Base-by-base conservation (phyloP, 2,888 invertebrate genomes). In the Parelbella ahira region DNA sequence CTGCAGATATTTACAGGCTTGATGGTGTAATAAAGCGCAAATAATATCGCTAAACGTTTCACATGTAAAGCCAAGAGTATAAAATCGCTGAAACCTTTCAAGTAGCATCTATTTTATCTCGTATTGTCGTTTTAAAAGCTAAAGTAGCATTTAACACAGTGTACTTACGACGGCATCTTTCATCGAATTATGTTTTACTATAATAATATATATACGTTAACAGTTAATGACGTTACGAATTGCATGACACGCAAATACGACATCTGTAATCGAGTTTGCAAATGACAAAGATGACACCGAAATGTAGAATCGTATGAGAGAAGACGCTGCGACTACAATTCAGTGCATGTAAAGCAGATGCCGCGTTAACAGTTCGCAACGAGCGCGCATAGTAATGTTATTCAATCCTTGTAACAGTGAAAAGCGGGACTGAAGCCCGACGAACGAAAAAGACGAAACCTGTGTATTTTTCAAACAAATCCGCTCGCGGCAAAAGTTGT, bases 381-480 rank as follows among this genome's bases (percentile, higher is more conserved):
- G 27, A 28, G 27, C 27, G 37, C 27, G 37, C 27, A 28, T 32
- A 19, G 27, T 41, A 41, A 44, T 44, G 69, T 77, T 72, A 80
- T 80, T 73, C 71, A 77, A 79, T 81, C 77, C 75, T 71, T 67
- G 71, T 71, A 72, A 72, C 73, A 63, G 60, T 59, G 64, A 66
- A 70, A 72, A 71, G 68, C 70, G 60, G 50, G 59, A n/a, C n/a
- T n/a, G n/a, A n/a, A n/a, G 55, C 56, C 44, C 63, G 63, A 58
- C 67, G 61, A 68, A 62, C 70, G 68, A 71, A 72, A 71, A 70
- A 67, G 54, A 55, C 52, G 64, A 62, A 66, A 67, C 62, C 69
- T 66, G 68, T 73, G 77, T 81, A 75, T 79, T 81, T 82, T 81
- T 80, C 75, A 70, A 78, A 79, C 79, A 79, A 81, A 75, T 74